These are phyloP conservation scores for Allygus modestus DNA, from an alignment of 2,888 invertebrate species.

Conservation along the genomic window DNA sequence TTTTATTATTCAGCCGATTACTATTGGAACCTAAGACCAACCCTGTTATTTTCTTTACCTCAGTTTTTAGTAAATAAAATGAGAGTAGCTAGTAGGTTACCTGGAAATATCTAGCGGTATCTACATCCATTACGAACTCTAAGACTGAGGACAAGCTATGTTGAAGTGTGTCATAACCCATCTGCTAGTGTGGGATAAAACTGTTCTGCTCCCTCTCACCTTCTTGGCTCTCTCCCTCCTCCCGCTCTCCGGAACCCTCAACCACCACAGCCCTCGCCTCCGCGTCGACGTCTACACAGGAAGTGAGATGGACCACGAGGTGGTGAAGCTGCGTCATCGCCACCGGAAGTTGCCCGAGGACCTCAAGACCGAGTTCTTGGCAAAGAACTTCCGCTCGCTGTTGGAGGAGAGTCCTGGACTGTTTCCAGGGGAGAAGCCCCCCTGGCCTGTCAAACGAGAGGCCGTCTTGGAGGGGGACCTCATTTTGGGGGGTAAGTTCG, in stretches of 20 bases:
- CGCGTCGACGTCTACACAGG: background rate
- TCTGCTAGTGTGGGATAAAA: background rate
- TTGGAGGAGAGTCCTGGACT: background rate
- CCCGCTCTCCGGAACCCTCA: slow-evolving; percentile 1
- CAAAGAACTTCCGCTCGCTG: slow-evolving; percentile 23
- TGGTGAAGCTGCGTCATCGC: slow-evolving; percentile 15
- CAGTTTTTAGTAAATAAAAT: no score
- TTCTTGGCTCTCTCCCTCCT: background rate
- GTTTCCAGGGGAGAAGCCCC: slow-evolving; percentile 17
- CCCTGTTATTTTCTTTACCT: no score
- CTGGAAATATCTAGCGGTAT: no score
- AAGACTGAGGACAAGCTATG: slow-evolving; percentile 3
- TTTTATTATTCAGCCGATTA: no score
- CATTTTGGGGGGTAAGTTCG: slow-evolving; percentile 85
- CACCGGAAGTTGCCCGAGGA: slow-evolving; percentile 35
- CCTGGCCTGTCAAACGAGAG: slow-evolving; percentile 92
- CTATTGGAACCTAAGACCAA: no score
- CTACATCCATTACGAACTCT: no score
- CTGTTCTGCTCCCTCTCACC: background rate
- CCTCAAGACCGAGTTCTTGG: slow-evolving; percentile 21
- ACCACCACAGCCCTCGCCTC: background rate
- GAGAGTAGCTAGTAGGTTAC: no score
- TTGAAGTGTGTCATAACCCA: background rate
- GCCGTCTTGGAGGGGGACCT: slow-evolving; percentile 93
- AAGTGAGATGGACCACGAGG: background rate